These are phyloP conservation scores for Hafferia zeledoni DNA, from an alignment of 2,797 vertebrate genomes.

Conservation along the genomic window DNA sequence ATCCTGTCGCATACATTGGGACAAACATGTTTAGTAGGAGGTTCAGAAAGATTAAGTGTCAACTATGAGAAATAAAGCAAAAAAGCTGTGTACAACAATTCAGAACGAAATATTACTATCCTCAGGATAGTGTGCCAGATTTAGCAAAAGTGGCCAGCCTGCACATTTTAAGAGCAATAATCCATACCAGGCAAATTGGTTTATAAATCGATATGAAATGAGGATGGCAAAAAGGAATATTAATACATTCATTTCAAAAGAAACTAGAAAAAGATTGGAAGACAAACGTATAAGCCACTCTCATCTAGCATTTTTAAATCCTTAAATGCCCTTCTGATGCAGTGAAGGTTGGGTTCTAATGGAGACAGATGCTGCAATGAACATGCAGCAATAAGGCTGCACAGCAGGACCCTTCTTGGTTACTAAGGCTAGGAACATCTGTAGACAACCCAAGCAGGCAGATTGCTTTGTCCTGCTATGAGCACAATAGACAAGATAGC, in stretches of 20 bases:
- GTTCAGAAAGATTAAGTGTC: not conserved
- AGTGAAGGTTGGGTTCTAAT: not conserved
- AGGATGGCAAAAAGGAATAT: not conserved
- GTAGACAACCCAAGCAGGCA: not conserved
- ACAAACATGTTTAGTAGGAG: not conserved
- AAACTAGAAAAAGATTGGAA: not conserved
- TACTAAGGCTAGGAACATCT: not conserved
- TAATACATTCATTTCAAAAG: not conserved
- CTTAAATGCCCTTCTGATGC: not conserved
- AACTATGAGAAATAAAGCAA: not conserved
- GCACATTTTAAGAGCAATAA: not conserved
- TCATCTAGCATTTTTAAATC: not conserved
- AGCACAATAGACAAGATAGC: not conserved
- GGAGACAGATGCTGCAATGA: not conserved
- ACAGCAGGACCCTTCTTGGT: not conserved
- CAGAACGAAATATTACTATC: not conserved
- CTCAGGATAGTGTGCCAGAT: not conserved
- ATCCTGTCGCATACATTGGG: not conserved
- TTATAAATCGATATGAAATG: not conserved
- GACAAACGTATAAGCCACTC: not conserved
- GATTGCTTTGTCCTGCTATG: not conserved
- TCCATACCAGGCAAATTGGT: not conserved
- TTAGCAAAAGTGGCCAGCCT: not conserved
- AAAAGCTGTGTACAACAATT: not conserved
- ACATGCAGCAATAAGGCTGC: not conserved